Evolutionary conservation across 2,113 vertebrate species (phyloP), one percentile per base, ranked within the genome.

Genomic region (Platysteira castanea): DNA sequence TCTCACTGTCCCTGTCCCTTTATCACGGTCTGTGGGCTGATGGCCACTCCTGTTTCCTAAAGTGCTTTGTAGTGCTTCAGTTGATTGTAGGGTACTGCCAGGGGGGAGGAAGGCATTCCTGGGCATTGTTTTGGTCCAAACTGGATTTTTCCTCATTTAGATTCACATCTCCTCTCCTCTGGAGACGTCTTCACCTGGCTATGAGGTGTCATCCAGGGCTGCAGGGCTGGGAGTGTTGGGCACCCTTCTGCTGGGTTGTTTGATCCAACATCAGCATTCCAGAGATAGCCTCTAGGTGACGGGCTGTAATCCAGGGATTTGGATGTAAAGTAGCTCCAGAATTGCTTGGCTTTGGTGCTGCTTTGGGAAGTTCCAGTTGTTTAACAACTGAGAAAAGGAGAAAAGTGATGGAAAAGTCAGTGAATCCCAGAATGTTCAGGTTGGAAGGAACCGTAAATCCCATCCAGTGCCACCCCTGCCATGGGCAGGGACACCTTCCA

Each of bases 191-290:
- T 59, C 10, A 3, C 14, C 20, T 50, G 54, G 18, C 5, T 35
- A 23, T 0, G 0, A 27, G 50, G 65, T 37, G 42, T 49, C 61
- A 13, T 7, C 47, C 12, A 2, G n/a, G 73, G 41, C 5, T 30
- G 22, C 4, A n/a, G n/a, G 28, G 24, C 42, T 59, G 7, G 16
- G 15, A 11, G 22, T 15, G 26, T 2, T 67, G 18, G 23, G 44
- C 21, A 3, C 65, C 19, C 6, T 84, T 56, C 15, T 53, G 4
- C 10, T 49, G 53, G 13, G 0, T 15, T 44, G 42, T 44, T 18
- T 49, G 35, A 54, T 42, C 63, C 68, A 64, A 1, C 20, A 4
- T 10, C 61, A 27, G 46, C 16, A 9, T 57, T 61, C 7, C 30
- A 47, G 69, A 70, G 78, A 20, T 24, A 4, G 35, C 24, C 3